Conservation (phyloP, 2,888 invertebrate genomes). For the Tyria jacobaeae region DNA sequence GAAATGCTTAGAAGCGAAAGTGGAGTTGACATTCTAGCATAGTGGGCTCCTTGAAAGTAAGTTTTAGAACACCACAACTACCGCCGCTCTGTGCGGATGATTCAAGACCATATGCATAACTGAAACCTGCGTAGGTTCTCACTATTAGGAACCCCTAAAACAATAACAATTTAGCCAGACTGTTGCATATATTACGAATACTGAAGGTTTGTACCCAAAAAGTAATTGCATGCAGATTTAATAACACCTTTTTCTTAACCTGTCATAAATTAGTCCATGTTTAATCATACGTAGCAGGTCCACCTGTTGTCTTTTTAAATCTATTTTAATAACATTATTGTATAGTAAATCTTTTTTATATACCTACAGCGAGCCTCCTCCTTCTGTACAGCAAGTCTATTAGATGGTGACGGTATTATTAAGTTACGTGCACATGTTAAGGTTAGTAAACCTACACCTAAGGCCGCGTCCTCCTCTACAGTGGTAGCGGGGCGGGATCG, state of each 20-base stretch:
- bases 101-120: too few species aligned
- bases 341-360: constrained; percentile 55
- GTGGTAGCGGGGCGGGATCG: not conserved
- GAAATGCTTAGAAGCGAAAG: too few species aligned
- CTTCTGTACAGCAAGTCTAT: constrained; percentile 78
- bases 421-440: constrained; percentile 57
- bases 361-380: constrained; percentile 56
- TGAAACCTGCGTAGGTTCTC: not conserved
- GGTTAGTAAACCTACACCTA: constrained; percentile 61
- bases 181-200: not conserved
- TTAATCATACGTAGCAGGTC: not conserved
- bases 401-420: constrained; percentile 76
- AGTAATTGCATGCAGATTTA: too few species aligned
- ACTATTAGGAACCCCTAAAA: not conserved
- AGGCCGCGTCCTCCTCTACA: not conserved
- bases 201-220: not conserved
- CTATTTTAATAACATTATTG: not conserved
- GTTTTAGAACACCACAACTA: not conserved
- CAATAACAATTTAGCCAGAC: not conserved
- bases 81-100: too few species aligned
- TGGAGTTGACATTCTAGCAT: too few species aligned
- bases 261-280: too few species aligned
- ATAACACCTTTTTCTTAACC: too few species aligned
- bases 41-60: too few species aligned
- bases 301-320: not conserved